A percentile compares a stretch with the other conserved stretches of the same genome.
These are phyloP conservation scores for Xenopus laevis DNA, from an alignment of 2,113 vertebrate species.

Conservation along the genomic window DNA sequence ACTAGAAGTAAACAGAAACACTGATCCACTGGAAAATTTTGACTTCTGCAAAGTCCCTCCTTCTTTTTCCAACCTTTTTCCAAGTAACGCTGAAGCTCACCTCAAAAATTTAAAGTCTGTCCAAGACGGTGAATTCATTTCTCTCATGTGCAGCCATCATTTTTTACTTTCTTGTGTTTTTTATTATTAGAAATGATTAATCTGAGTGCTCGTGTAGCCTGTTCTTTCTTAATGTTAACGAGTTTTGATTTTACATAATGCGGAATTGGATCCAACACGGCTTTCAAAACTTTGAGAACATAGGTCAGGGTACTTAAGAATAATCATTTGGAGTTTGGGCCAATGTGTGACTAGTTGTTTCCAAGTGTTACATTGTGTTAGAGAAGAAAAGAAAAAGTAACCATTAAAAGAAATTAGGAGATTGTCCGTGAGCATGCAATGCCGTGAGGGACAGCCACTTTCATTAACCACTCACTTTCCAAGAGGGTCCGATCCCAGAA, in stretches of 20 bases:
- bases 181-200: conserved; percentile 48
- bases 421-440: conserved; percentile 28
- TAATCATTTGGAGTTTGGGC: conserved; percentile 48
- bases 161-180: conserved; percentile 47
- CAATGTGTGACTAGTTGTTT: conserved; percentile 59
- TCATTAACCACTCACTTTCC: conserved; percentile 6
- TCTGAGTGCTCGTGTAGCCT: conserved; percentile 47
- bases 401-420: conserved; percentile 40
- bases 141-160: conserved; percentile 23
- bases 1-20: conserved; percentile 21
- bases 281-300: conserved; percentile 54
- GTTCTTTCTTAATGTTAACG: conserved; percentile 53
- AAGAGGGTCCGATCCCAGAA: not conserved
- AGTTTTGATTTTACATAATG: conserved; percentile 57
- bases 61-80: conserved; percentile 25
- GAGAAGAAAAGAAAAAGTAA: conserved; percentile 49
- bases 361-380: conserved; percentile 49
- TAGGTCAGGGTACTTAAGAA: conserved; percentile 54
- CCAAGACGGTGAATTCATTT: conserved; percentile 48
- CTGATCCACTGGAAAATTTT: conserved; percentile 23
- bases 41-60: conserved; percentile 16
- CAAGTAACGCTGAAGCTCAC: conserved; percentile 32
- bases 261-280: conserved; percentile 53
- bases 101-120: conserved; percentile 41
- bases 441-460: not conserved